These are phyloP conservation scores for Peromyscus melanophrys DNA, from an alignment of 2,797 vertebrate species.

Conservation along the genomic window DNA sequence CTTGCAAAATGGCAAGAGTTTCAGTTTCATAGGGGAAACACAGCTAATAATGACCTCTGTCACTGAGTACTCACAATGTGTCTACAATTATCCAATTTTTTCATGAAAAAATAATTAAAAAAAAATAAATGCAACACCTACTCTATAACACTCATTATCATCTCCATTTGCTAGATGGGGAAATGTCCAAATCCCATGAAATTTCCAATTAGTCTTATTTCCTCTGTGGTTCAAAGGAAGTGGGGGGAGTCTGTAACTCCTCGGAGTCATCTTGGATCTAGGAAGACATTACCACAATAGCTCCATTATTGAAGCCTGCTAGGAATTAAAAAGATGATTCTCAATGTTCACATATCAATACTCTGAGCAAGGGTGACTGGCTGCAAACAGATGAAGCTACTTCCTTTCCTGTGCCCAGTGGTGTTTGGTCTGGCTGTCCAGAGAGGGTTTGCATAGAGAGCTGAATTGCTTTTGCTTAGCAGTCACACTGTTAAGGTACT, in stretches of 20 bases:
- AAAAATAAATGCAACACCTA: neutral
- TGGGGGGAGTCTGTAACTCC: neutral
- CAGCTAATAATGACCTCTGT: slow-evolving; percentile 13
- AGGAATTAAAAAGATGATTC: neutral
- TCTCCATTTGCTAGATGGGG: neutral
- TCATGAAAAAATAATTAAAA: neutral
- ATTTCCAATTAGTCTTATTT: neutral
- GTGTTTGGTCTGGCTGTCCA: neutral
- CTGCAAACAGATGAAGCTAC: neutral
- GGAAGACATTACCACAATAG: neutral
- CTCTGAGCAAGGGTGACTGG: neutral
- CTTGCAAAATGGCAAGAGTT: slow-evolving; percentile 74
- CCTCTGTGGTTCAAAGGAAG: neutral
- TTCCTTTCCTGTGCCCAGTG: neutral
- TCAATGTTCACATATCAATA: neutral
- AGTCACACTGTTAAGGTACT: neutral
- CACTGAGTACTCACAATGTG: neutral
- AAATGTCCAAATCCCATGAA: neutral
- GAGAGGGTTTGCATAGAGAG: neutral
- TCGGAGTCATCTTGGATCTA: neutral
- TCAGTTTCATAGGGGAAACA: neutral
- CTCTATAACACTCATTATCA: neutral
- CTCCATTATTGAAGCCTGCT: neutral
- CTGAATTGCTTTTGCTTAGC: neutral
- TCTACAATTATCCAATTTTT: neutral